A percentile compares a stretch with the other conserved stretches of the same genome.
Conservation (phyloP, 1,140 invertebrate genomes). For the Propsilocerus akamusi region DNA sequence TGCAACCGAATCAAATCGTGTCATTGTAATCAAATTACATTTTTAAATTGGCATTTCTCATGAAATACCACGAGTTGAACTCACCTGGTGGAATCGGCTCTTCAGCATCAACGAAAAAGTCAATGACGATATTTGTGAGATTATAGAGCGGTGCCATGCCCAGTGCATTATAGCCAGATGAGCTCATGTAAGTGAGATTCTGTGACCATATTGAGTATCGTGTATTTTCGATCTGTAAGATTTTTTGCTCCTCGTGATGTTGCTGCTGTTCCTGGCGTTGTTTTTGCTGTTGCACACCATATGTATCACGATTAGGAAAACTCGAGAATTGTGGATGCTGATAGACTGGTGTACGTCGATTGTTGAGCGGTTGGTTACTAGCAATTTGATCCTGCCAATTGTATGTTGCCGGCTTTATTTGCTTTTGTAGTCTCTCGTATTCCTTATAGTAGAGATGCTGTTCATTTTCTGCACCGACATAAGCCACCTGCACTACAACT, state of each 20-base stretch:
- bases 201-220: conserved; percentile 3
- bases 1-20: no score
- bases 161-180: conserved; percentile 36
- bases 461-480: not conserved
- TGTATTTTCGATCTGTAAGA: not conserved
- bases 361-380: not conserved
- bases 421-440: not conserved
- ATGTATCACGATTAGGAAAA: not conserved
- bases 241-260: not conserved
- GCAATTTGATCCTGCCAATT: not conserved
- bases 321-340: not conserved
- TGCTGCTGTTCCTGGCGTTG: not conserved
- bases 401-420: not conserved
- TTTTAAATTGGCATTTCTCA: no score
- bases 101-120: conserved; percentile 27
- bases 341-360: not conserved
- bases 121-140: conserved; percentile 38
- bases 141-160: conserved; percentile 50
- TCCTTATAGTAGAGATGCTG: not conserved
- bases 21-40: no score
- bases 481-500: not conserved
- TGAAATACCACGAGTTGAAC: no score
- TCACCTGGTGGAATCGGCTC: conserved; percentile 31
- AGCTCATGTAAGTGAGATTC: conserved; percentile 32
- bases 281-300: not conserved